phyloP scores from a whole-genome alignment of 1,140 invertebrate species.

The Sinonovacula constricta region DNA sequence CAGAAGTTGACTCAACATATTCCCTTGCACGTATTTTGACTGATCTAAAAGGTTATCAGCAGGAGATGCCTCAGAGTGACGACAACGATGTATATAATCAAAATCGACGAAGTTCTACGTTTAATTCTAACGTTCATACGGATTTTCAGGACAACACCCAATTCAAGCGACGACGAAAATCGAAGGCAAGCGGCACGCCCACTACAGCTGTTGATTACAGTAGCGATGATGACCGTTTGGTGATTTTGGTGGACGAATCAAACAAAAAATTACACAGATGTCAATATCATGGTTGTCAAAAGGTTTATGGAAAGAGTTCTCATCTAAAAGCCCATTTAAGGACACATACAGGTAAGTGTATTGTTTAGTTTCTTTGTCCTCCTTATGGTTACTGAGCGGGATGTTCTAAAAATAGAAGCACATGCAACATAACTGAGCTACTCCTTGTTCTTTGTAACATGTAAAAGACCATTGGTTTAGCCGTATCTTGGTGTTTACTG shows the following conservation, averaged over 20 bases:
- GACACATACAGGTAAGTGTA: slow-evolving; percentile 78
- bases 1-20: slow-evolving; percentile 77
- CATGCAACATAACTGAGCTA: too few relatives aligned
- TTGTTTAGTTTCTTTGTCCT: too few relatives aligned
- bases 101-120: slow-evolving; percentile 49
- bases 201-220: slow-evolving; percentile 50
- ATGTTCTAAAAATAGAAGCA: too few relatives aligned
- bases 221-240: slow-evolving; percentile 47
- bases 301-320: slow-evolving; percentile 93
- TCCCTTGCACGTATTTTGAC: slow-evolving; percentile 83
- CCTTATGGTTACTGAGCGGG: too few relatives aligned
- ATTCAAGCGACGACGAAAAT: slow-evolving; percentile 53
- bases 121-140: slow-evolving; percentile 13
- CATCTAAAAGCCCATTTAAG: slow-evolving; percentile 87
- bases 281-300: slow-evolving; percentile 98
- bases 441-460: too few relatives aligned
- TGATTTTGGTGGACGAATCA: slow-evolving; percentile 27
- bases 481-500: too few relatives aligned
- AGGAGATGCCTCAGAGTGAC: slow-evolving; percentile 79
- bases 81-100: slow-evolving; percentile 40
- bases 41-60: slow-evolving; percentile 81
- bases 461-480: too few relatives aligned
- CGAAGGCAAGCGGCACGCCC: slow-evolving; percentile 64
- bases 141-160: background rate
- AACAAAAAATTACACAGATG: slow-evolving; percentile 83